phyloP scores from a whole-genome alignment of 1,140 invertebrate genomes.

The Ruditapes philippinarum region DNA sequence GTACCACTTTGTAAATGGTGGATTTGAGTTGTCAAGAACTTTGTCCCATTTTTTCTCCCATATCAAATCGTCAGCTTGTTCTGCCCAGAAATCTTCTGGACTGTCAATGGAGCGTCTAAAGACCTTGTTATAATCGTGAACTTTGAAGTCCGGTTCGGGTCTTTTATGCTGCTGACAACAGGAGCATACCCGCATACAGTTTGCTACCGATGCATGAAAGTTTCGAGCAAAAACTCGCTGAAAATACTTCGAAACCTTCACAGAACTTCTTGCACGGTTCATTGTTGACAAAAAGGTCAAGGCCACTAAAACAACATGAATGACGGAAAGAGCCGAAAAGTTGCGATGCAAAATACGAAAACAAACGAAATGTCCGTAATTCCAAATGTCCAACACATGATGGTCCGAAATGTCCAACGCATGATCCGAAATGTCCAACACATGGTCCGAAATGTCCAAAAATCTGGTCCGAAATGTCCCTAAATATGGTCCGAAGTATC shows the following conservation, averaged over 20 bases:
- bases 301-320: too few relatives aligned
- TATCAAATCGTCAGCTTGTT: constrained; percentile 91
- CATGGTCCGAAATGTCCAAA: too few relatives aligned
- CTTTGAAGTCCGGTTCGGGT: background rate
- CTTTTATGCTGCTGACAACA: constrained; percentile 62
- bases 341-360: too few relatives aligned
- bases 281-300: constrained; percentile 56
- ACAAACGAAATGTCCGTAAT: too few relatives aligned
- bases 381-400: too few relatives aligned
- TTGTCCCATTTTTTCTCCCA: constrained; percentile 94
- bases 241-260: constrained; percentile 22
- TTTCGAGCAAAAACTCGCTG: background rate
- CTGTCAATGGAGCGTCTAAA: constrained; percentile 91
- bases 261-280: background rate
- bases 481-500: too few relatives aligned
- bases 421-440: too few relatives aligned
- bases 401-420: too few relatives aligned
- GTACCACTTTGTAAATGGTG: constrained; percentile 96
- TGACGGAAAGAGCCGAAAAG: too few relatives aligned
- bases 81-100: constrained; percentile 95
- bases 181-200: constrained; percentile 27
- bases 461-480: too few relatives aligned
- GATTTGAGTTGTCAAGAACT: constrained; percentile 94
- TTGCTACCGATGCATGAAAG: constrained; percentile 38
- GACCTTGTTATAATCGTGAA: constrained; percentile 89